Evolutionary conservation across 2,888 invertebrate species (phyloP).

Genomic region (Heliconius ethilla): DNA sequence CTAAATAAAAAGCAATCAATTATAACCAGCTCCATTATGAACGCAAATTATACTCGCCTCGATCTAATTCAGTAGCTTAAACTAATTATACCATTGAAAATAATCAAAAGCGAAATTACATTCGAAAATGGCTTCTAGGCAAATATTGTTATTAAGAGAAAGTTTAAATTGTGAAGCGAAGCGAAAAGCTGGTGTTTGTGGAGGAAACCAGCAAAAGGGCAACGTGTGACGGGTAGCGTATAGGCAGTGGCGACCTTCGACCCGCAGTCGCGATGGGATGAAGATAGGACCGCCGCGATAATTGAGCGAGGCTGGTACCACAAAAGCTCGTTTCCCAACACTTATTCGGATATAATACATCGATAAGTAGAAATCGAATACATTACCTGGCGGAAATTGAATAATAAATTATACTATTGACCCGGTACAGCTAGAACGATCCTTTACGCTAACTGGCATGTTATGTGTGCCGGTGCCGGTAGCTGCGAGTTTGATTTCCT

Average conservation of each 20-base stretch:
- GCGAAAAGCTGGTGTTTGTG: constrained; percentile 54
- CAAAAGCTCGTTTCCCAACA: constrained; percentile 30
- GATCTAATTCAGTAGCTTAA: constrained; percentile 38
- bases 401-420: constrained; percentile 33
- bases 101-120: constrained; percentile 46
- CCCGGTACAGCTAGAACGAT: constrained; percentile 8
- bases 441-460: constrained; percentile 5
- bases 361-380: constrained; percentile 35
- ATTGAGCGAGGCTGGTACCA: constrained; percentile 43
- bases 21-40: constrained; percentile 3
- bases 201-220: constrained; percentile 47
- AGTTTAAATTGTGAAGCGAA: constrained; percentile 57
- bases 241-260: constrained; percentile 51
- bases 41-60: constrained; percentile 35
- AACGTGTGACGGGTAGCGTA: constrained; percentile 55
- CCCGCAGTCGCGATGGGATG: constrained; percentile 50
- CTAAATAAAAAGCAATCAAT: constrained; percentile 29
- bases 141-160: constrained; percentile 54
- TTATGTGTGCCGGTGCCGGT: background rate
- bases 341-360: constrained; percentile 32
- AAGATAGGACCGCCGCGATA: constrained; percentile 53
- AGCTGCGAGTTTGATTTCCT: background rate
- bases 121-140: constrained; percentile 46
- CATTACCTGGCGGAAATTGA: constrained; percentile 33
- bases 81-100: constrained; percentile 46